Evolutionary conservation across 2,113 vertebrate species (phyloP), one percentile per base, ranked within the genome.

Genomic region (Nipponia nippon): DNA sequence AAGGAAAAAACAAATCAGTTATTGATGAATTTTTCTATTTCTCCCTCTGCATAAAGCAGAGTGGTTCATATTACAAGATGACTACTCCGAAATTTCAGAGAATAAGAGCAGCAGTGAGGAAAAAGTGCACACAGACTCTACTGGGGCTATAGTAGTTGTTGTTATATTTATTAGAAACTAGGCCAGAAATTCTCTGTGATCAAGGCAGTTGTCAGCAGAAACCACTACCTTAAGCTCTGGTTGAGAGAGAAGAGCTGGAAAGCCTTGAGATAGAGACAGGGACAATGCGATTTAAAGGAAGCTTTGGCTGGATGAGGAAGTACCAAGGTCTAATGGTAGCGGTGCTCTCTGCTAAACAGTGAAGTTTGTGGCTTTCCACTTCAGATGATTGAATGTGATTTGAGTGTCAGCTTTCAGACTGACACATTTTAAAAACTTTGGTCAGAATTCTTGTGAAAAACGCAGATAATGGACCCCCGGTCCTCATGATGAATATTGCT

Each of bases 381-480:
- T 56, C 69, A 75, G 55, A 59, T 59, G 16, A 69, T 85, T 80
- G 63, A 67, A 59, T 36, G 7, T 8, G 26, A 79, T 87, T 56
- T 65, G 78, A 79, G 56, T 7, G n/a, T 67, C 71, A 83, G 38
- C 44, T 89, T 87, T 83, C 76, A 77, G 55, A 78, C 38, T 70
- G 76, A 47, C 36, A 61, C 53, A 27, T 50, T 77, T 86, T 49
- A 77, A 62, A 58, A 86, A 59, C 10, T 4, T 66, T 87, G 69
- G 38, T 81, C 80, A 89, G 72, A 89, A 87, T 78, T 94, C 72
- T 42, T 44, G 23, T 75, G 61, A 84, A 91, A 94, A 96, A 92
- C 30, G 20, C 69, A 70, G 76, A 62, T 83, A 78, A 83, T 66
- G 53, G 86, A 63, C 25, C 14, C 42, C 66, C 4, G 0, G 15